Conservation (phyloP, 2,113 vertebrate species). For the Quiscalus mexicanus region DNA sequence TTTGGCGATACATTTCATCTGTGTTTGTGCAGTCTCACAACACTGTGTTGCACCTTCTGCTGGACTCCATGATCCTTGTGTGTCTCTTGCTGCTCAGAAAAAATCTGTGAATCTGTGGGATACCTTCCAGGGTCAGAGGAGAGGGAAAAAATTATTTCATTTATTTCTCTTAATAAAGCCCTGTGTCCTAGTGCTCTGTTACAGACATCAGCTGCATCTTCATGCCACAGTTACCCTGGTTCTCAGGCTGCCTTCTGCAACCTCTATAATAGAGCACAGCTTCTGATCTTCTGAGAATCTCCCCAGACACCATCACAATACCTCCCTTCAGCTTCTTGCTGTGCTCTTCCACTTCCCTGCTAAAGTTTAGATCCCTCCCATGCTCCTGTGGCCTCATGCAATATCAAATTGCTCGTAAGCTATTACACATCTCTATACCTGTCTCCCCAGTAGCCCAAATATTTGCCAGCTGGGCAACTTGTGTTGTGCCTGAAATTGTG, state of each 20-base stretch:
- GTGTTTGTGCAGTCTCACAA: background rate
- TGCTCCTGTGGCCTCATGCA: background rate
- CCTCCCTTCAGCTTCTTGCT: background rate
- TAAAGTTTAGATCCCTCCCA: background rate
- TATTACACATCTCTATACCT: background rate
- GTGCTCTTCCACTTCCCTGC: background rate
- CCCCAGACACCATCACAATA: background rate
- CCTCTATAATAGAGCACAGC: background rate
- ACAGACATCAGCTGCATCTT: background rate
- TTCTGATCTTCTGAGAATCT: background rate
- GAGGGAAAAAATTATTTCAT: background rate
- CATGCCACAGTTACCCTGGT: background rate
- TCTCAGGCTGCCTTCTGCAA: background rate
- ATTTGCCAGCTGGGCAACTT: background rate
- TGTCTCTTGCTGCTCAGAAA: background rate
- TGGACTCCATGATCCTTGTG: background rate
- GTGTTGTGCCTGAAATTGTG: background rate
- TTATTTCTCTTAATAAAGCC: background rate
- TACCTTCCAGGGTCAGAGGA: background rate
- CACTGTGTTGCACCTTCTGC: background rate
- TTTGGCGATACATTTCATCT: background rate
- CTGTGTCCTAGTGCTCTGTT: background rate
- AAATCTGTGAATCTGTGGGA: background rate
- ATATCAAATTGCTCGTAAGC: background rate
- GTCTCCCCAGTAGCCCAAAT: background rate